These are phyloP conservation scores for Brachionus calyciflorus DNA, from an alignment of 1,140 invertebrate genomes.

Conservation along the genomic window DNA sequence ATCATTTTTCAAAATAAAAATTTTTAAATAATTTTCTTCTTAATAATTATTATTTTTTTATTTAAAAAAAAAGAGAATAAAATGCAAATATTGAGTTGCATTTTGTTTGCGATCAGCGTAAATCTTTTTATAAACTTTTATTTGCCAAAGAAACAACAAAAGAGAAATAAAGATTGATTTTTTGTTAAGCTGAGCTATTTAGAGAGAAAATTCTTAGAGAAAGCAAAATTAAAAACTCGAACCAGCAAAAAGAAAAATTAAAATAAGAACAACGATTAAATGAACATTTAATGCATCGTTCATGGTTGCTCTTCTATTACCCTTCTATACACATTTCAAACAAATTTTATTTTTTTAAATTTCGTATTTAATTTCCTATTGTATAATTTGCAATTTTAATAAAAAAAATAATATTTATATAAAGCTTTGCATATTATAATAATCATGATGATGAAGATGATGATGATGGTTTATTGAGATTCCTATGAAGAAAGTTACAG, in stretches of 20 bases:
- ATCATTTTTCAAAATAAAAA: conserved; percentile 39
- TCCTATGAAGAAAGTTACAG: too few species aligned
- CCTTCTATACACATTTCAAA: too few species aligned
- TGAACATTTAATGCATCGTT: conserved; percentile 44
- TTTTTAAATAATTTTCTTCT: neutral
- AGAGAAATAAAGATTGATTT: conserved; percentile 28
- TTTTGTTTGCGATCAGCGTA: conserved; percentile 39
- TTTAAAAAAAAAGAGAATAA: conserved; percentile 1
- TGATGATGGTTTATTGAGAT: too few species aligned
- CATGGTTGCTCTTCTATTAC: neutral
- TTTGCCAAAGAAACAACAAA: conserved; percentile 29
- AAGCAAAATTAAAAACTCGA: conserved; percentile 43
- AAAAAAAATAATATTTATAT: too few species aligned
- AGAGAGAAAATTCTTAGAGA: neutral
- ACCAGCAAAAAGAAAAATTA: neutral
- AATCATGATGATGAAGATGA: too few species aligned
- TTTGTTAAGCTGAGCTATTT: conserved; percentile 39
- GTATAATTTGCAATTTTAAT: too few species aligned
- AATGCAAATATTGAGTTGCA: conserved; percentile 47
- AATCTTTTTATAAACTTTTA: conserved; percentile 44
- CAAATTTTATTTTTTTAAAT: too few species aligned
- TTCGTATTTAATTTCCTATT: too few species aligned
- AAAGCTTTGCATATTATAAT: too few species aligned
- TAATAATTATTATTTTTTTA: conserved; percentile 7
- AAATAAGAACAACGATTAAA: conserved; percentile 37